Evolutionary conservation across 2,888 invertebrate genomes (phyloP), one percentile per base, ranked within the genome.

Genomic region (Diarsia mendica): DNA sequence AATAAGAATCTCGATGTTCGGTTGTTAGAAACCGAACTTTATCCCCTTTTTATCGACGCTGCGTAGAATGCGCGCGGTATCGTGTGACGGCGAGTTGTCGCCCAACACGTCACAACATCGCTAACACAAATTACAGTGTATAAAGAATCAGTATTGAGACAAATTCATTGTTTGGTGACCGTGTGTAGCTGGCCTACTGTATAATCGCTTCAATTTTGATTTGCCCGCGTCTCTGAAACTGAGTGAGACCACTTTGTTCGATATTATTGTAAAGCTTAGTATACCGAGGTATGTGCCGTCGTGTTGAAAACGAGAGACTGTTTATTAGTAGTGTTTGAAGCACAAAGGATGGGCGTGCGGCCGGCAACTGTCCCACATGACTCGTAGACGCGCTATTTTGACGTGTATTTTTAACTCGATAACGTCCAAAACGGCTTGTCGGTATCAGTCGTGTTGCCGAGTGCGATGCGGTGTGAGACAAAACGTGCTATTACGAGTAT

Each of bases 291-390:
- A 87, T 86, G 88, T 85, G 83, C 85, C 86, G 87, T 85, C 85
- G 84, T 85, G 87, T 85, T 79, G 89, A 82, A 90, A 90, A 88
- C 83, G 88, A 91, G 91, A 94, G 93, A 94, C 93, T 94, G 93
- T 92, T 91, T 91, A 91, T 86, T 89, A 66, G 86, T 91, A 91
- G 89, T 88, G 89, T 89, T 91, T 90, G 89, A 84, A 87, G 93
- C 93, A 92, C 93, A 93, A 93, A 89, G 80, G 82, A 78, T 78
- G 78, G 85, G 76, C 81, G 79, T 79, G 83, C 81, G 70, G 74
- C 72, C 83, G 78, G 80, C 71, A 76, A 84, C 71, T 68, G 84
- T 74, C 78, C 76, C 75, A 68, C 64, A 28, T 67, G 77, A 79
- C 75, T 61, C 74, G 77, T 79, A 63, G 58, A 77, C 70, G 33